Evolutionary conservation across 2,888 invertebrate species (phyloP), one percentile per base, ranked within the genome.

Genomic region (Lysandra bellargus): DNA sequence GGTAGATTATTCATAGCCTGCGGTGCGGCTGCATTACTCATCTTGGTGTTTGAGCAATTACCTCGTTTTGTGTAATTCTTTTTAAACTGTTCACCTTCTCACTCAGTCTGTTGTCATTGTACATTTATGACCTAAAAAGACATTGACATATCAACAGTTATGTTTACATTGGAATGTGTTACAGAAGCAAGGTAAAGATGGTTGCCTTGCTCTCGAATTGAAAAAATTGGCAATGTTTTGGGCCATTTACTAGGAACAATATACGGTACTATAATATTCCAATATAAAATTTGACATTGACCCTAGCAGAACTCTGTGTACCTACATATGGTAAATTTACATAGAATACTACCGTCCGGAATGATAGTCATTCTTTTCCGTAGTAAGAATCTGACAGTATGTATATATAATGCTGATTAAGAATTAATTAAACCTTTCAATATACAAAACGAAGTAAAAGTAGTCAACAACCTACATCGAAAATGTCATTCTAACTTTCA

Each of bases 1-100:
- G 95, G 95, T 78, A 94, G 84, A 83, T 95, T 93, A 82, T 94
- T 93, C 86, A 91, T 89, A 14, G 85, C 83, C 83, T 89, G 92
- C 81, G 89, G 90, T 73, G 89, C 92, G 80, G 89, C 91, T 40
- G 88, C 89, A 87, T 86, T 86, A 85, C 92, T 93, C 93, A 93
- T 94, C 37, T 83, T 82, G 84, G 64, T 80, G 30, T 33, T 76
- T 33, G 14, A 49, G 49, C 7, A 33, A 53, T 12, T 37, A 53
- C 40, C 69, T 79, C 44, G 60, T 79, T 49, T 30, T 78, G 14
- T 78, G 23, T 44, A 33, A 79, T 74, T 78, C 33, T 69, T 81
- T 64, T 74, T 74, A 76, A 74, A 69, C 61, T 79, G 33, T 74
- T 4, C 75, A 72, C 53, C 79, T 79, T 77, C 76, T 79, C 23